Conservation (phyloP, 2,888 invertebrate genomes). For the Thecophora atra region DNA sequence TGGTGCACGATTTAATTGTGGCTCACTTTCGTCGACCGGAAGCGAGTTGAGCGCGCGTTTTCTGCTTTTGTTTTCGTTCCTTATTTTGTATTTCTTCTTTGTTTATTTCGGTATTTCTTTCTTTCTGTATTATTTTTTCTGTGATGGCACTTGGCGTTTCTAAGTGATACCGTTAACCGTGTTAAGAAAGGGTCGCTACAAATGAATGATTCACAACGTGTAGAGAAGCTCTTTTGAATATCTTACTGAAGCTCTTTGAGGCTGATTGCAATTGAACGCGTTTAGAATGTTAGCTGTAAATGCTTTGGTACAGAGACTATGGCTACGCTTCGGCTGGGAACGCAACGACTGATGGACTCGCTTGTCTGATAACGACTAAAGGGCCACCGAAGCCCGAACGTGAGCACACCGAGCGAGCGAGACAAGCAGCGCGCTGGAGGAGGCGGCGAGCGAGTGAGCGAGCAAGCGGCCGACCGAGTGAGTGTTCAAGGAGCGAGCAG, state of each 20-base stretch:
- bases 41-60: constrained; percentile 11
- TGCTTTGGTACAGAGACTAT: constrained; percentile 49
- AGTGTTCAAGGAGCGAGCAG: constrained; percentile 11
- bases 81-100: constrained; percentile 10
- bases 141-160: not conserved
- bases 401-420: constrained; percentile 16
- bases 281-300: constrained; percentile 45
- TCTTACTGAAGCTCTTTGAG: constrained; percentile 60
- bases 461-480: constrained; percentile 9
- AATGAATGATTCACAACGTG: constrained; percentile 59
- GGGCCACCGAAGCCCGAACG: constrained; percentile 49
- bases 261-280: constrained; percentile 60
- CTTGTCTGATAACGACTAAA: constrained; percentile 65
- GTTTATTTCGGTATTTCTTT: not conserved
- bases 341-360: constrained; percentile 65
- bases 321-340: constrained; percentile 64
- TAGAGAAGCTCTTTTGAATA: constrained; percentile 59
- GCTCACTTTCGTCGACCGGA: not conserved
- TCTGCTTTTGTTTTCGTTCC: constrained; percentile 9
- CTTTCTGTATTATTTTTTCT: constrained; percentile 35
- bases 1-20: not conserved
- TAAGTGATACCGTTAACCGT: constrained; percentile 15
- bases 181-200: constrained; percentile 42
- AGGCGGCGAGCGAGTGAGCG: constrained; percentile 20
- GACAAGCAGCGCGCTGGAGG: not conserved